phyloP scores from a whole-genome alignment of 2,888 invertebrate species.

The Hypsopygia costalis region DNA sequence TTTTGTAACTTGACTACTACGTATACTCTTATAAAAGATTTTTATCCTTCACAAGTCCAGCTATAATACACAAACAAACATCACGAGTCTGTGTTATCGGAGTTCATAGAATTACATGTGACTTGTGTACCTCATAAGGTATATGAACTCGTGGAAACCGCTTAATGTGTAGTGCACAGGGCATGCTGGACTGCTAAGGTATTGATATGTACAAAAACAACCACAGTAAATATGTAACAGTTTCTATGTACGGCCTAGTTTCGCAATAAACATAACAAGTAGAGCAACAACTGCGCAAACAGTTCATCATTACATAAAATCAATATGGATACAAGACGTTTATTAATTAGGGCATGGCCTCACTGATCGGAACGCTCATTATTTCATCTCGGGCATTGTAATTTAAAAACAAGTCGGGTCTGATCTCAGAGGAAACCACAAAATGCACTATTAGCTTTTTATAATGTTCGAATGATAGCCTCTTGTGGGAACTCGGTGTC shows the following conservation, averaged over 20 bases:
- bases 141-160: too few relatives aligned
- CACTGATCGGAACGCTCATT: not conserved
- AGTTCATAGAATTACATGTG: too few relatives aligned
- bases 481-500: constrained; percentile 38
- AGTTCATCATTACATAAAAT: not conserved
- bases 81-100: too few relatives aligned
- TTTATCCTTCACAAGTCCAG: too few relatives aligned
- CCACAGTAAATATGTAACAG: not conserved
- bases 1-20: too few relatives aligned
- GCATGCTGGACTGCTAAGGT: too few relatives aligned
- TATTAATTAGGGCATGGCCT: not conserved
- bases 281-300: not conserved
- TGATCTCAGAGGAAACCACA: constrained; percentile 40
- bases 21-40: too few relatives aligned
- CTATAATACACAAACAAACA: too few relatives aligned
- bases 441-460: constrained; percentile 47
- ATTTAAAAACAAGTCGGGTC: constrained; percentile 1
- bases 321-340: not conserved
- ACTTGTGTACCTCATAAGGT: too few relatives aligned
- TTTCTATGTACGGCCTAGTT: not conserved
- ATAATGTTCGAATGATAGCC: constrained; percentile 27
- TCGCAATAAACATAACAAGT: not conserved
- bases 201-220: too few relatives aligned
- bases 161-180: too few relatives aligned
- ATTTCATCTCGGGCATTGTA: not conserved